A percentile compares a stretch with the other conserved stretches of the same genome.
phyloP scores from a whole-genome alignment of 2,797 vertebrate species.

The Sandelia bainsii region DNA sequence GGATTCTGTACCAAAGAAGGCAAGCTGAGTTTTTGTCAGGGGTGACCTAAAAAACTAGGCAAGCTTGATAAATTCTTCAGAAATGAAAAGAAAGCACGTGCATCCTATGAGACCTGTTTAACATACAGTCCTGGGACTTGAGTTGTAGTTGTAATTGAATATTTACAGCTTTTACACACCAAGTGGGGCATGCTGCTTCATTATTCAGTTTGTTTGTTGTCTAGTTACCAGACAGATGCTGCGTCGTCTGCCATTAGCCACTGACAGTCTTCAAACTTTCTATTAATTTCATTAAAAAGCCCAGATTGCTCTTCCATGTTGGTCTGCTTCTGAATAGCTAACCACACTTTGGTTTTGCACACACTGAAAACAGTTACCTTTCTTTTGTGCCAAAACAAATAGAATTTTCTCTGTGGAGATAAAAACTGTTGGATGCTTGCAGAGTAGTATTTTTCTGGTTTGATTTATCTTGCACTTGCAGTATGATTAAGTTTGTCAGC shows the following conservation, averaged over 20 bases:
- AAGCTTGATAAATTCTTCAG: conserved; percentile 81
- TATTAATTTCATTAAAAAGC: conserved; percentile 4
- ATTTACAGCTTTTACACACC: conserved; percentile 76
- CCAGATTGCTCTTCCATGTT: conserved; percentile 6
- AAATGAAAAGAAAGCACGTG: conserved; percentile 66
- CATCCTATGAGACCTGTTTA: conserved; percentile 66
- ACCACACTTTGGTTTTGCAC: conserved; percentile 5
- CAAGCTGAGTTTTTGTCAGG: conserved; percentile 76
- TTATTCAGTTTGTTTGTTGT: conserved; percentile 80
- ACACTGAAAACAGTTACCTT: conserved; percentile 22
- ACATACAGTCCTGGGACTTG: conserved; percentile 71
- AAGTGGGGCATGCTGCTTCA: conserved; percentile 67
- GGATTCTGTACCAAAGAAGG: conserved; percentile 68
- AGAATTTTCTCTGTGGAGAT: conserved; percentile 29
- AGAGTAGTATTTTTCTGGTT: conserved; percentile 25
- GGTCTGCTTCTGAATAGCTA: conserved; percentile 11
- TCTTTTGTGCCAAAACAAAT: conserved; percentile 21
- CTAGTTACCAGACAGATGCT: conserved; percentile 41
- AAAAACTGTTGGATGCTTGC: conserved; percentile 11
- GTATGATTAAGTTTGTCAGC: conserved; percentile 52
- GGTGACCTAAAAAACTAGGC: conserved; percentile 85
- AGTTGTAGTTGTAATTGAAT: conserved; percentile 74
- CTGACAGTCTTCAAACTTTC: conserved; percentile 29
- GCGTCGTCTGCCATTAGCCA: conserved; percentile 36
- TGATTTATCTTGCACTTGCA: conserved; percentile 49